Conservation (phyloP, 2,797 vertebrate genomes). For the Corythornis leucogaster region DNA sequence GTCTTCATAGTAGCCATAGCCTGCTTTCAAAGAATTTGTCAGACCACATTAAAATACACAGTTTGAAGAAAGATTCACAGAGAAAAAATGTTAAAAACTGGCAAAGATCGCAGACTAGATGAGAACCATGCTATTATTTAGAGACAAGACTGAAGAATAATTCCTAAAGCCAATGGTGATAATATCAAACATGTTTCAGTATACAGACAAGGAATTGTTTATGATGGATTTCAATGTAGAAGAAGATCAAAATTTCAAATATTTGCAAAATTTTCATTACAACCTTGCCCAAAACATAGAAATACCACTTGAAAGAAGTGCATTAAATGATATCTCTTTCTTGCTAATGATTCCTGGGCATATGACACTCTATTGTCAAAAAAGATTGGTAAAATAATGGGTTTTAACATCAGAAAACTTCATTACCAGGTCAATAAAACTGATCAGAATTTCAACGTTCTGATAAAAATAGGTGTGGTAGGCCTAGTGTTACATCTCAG, state of each 20-base stretch:
- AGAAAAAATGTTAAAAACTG: not conserved
- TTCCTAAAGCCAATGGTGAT: not conserved
- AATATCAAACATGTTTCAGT: not conserved
- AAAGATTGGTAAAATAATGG: not conserved
- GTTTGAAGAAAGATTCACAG: not conserved
- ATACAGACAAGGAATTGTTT: rapidly evolving
- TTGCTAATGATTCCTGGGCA: not conserved
- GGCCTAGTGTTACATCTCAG: not conserved
- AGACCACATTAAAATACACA: not conserved
- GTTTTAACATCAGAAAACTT: not conserved
- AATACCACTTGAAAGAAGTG: not conserved
- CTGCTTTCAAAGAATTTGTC: not conserved
- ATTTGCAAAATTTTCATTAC: not conserved
- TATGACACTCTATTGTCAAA: not conserved
- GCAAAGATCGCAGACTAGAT: not conserved
- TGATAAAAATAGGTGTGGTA: not conserved
- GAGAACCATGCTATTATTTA: not conserved
- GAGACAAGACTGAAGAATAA: not conserved
- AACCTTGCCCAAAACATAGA: not conserved
- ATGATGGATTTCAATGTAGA: not conserved
- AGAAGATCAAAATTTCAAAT: not conserved
- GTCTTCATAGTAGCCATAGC: not conserved
- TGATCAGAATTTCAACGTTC: not conserved
- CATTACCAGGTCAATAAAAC: not conserved
- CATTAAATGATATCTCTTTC: not conserved